Evolutionary conservation across 2,113 vertebrate genomes (phyloP).

Genomic region (Poeciliopsis retropinna): DNA sequence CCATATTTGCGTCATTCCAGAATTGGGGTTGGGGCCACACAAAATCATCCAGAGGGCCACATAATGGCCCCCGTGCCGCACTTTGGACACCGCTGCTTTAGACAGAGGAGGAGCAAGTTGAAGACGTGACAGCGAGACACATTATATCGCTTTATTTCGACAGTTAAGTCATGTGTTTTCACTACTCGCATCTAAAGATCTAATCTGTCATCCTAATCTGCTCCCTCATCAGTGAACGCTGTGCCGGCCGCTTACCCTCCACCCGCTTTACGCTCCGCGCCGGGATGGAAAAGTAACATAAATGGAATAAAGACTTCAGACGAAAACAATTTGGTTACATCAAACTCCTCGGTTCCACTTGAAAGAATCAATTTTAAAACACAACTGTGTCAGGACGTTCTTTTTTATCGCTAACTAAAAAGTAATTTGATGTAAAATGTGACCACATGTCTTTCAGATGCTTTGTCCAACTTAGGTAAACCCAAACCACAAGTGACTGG

Average conservation of each 20-base stretch:
- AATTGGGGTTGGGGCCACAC: no score
- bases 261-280: slow-evolving; percentile 31
- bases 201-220: slow-evolving; percentile 52
- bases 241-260: slow-evolving; percentile 21
- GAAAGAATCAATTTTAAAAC: slow-evolving; percentile 40
- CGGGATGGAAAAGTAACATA: slow-evolving; percentile 55
- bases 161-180: slow-evolving; percentile 57
- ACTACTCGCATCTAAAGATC: slow-evolving; percentile 27
- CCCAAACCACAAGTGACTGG: slow-evolving; percentile 66
- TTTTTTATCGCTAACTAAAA: slow-evolving; percentile 46
- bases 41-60: no score
- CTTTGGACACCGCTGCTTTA: no score
- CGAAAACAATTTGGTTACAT: slow-evolving; percentile 24
- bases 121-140: slow-evolving; percentile 41
- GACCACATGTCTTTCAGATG: slow-evolving; percentile 67
- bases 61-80: no score
- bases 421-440: slow-evolving; percentile 52
- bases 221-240: slow-evolving; percentile 56
- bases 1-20: no score
- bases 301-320: slow-evolving; percentile 55
- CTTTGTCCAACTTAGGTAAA: slow-evolving; percentile 67
- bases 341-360: slow-evolving; percentile 32
- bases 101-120: slow-evolving; percentile 25
- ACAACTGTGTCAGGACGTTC: slow-evolving; percentile 30
- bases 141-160: slow-evolving; percentile 43